phyloP scores from a whole-genome alignment of 1,140 invertebrate genomes.

The Drosophila ohnishii region DNA sequence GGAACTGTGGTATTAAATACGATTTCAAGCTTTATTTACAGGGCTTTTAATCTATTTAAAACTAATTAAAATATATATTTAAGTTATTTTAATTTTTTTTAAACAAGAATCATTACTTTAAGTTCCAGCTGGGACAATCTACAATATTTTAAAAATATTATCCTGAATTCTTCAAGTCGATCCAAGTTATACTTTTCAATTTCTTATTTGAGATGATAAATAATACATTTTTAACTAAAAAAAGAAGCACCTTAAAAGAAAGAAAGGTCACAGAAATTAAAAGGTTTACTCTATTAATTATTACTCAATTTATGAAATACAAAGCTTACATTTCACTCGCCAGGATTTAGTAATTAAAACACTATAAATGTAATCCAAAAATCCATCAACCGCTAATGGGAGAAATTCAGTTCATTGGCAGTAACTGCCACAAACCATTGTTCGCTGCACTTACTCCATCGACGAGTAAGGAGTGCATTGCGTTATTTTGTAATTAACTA shows the following conservation, averaged over 20 bases:
- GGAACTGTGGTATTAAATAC: background rate
- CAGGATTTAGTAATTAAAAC: slow-evolving; percentile 3
- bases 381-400: slow-evolving; percentile 9
- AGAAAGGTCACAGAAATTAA: background rate
- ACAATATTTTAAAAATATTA: too few relatives aligned
- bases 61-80: too few relatives aligned
- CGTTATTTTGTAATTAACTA: slow-evolving; percentile 32
- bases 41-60: too few relatives aligned
- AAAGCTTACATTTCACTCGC: slow-evolving; percentile 1
- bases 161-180: too few relatives aligned
- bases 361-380: background rate
- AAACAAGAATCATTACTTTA: too few relatives aligned
- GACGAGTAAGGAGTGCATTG: slow-evolving; percentile 16
- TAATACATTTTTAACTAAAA: background rate
- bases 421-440: background rate
- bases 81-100: too few relatives aligned
- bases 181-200: too few relatives aligned
- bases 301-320: background rate
- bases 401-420: slow-evolving; percentile 20
- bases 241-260: background rate
- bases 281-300: background rate
- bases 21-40: background rate
- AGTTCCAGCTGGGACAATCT: too few relatives aligned
- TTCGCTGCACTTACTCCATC: slow-evolving; percentile 18
- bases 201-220: too few relatives aligned